These are phyloP conservation scores for Urophycis tenuis DNA, from an alignment of 2,797 vertebrate species.

Conservation along the genomic window DNA sequence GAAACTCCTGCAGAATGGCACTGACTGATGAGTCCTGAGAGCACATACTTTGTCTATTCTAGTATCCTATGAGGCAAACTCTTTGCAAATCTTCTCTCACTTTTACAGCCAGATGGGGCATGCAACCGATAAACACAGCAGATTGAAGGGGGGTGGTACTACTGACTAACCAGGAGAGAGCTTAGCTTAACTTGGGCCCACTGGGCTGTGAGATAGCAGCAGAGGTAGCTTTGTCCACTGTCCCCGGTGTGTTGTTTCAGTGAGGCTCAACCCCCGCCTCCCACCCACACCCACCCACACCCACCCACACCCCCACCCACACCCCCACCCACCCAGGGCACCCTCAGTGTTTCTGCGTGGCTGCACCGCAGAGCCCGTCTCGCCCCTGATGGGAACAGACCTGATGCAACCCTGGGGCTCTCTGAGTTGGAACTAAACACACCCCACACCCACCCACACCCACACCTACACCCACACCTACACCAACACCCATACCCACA, in stretches of 20 bases:
- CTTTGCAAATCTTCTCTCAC: background rate
- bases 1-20: background rate
- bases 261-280: no score
- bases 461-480: background rate
- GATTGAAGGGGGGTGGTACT: constrained; percentile 48
- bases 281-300: constrained; percentile 47
- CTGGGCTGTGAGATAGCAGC: constrained; percentile 56
- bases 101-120: background rate
- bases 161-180: constrained; percentile 55
- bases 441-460: constrained; percentile 31
- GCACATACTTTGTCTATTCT: no score
- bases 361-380: constrained; percentile 59
- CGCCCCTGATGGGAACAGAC: constrained; percentile 66
- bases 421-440: constrained; percentile 63
- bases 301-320: constrained; percentile 46
- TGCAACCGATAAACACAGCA: background rate
- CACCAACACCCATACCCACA: background rate
- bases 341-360: constrained; percentile 71
- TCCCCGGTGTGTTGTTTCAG: constrained; percentile 67
- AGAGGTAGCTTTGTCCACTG: constrained; percentile 41
- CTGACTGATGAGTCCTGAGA: no score
- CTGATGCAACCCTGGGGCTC: constrained; percentile 60
- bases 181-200: constrained; percentile 60
- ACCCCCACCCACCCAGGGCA: constrained; percentile 53
- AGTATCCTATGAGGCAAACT: background rate